These are phyloP conservation scores for Pristionchus pacificus DNA, from an alignment of 1,140 invertebrate species.

Conservation along the genomic window DNA sequence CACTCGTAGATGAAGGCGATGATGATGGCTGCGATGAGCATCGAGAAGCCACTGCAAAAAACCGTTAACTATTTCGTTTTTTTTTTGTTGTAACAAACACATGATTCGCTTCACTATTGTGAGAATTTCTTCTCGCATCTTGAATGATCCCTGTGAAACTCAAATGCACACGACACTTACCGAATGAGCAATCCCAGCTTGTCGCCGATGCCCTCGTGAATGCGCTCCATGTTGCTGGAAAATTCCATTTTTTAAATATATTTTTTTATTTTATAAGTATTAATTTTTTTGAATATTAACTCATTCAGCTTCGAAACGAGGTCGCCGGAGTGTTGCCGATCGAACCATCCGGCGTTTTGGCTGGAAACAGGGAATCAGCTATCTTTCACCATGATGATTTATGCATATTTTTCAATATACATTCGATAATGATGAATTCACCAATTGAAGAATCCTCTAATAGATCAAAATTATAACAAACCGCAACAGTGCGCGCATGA, in stretches of 20 bases:
- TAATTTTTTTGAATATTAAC: constrained; percentile 64
- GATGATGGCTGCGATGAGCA: constrained; percentile 40
- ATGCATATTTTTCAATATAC: too few species aligned
- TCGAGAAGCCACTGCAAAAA: constrained; percentile 62
- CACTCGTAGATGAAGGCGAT: constrained; percentile 42
- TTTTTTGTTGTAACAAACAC: too few species aligned
- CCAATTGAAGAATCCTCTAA: constrained; percentile 56
- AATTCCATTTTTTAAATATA: constrained; percentile 3
- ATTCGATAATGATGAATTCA: too few species aligned
- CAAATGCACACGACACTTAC: constrained; percentile 58
- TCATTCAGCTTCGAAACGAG: constrained; percentile 80
- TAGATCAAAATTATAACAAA: constrained; percentile 37
- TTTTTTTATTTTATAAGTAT: neutral
- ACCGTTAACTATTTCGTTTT: too few species aligned
- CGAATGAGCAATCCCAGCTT: constrained; percentile 76
- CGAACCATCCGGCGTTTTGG: constrained; percentile 87
- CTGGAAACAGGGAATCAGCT: constrained; percentile 68
- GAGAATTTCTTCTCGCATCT: neutral
- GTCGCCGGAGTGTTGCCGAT: constrained; percentile 77
- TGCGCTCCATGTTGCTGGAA: constrained; percentile 75
- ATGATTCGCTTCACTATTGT: too few species aligned
- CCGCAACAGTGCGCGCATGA: constrained; percentile 69
- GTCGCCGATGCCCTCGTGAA: constrained; percentile 82
- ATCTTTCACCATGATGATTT: constrained; percentile 65
- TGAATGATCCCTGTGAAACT: constrained; percentile 40